A percentile compares a stretch with the other conserved stretches of the same genome.
These are phyloP conservation scores for Sycobia sp. DNA, from an alignment of 1,140 invertebrate species.

Conservation along the genomic window DNA sequence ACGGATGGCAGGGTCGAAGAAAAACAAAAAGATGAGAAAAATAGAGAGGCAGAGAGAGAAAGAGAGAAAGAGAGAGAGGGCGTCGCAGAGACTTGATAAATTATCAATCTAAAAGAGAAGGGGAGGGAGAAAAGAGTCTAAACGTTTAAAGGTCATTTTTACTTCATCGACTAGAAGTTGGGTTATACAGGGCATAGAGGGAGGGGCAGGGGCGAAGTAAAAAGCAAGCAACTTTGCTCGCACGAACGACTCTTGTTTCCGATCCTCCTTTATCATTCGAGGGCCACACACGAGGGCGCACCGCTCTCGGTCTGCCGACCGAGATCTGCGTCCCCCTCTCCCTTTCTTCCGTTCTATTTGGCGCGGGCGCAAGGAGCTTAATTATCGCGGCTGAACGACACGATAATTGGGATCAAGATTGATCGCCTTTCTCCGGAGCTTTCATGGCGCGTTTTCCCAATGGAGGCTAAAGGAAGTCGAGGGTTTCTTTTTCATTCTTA, in stretches of 20 bases:
- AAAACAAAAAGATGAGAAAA: no score
- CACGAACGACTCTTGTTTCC: constrained; percentile 43
- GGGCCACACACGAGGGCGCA: no score
- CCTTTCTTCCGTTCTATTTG: constrained; percentile 10
- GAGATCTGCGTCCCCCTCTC: neutral
- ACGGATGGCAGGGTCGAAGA: no score
- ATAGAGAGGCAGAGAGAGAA: no score
- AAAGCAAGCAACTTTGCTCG: constrained; percentile 8
- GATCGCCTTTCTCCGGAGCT: constrained; percentile 45
- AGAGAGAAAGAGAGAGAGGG: neutral
- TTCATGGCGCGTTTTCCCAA: neutral
- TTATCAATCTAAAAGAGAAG: constrained; percentile 31
- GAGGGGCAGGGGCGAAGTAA: neutral
- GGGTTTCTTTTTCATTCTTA: no score
- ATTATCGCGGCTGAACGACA: constrained; percentile 54
- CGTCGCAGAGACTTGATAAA: constrained; percentile 8
- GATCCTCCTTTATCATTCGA: no score
- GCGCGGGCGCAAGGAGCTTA: constrained; percentile 45
- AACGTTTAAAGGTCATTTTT: neutral
- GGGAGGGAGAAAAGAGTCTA: no score
- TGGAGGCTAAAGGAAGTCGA: neutral
- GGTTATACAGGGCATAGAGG: neutral
- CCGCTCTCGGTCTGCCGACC: no score
- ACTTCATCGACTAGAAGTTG: neutral
- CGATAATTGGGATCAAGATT: constrained; percentile 58